Evolutionary conservation across 1,140 invertebrate genomes (phyloP).

Genomic region (Macrobrachium nipponense): DNA sequence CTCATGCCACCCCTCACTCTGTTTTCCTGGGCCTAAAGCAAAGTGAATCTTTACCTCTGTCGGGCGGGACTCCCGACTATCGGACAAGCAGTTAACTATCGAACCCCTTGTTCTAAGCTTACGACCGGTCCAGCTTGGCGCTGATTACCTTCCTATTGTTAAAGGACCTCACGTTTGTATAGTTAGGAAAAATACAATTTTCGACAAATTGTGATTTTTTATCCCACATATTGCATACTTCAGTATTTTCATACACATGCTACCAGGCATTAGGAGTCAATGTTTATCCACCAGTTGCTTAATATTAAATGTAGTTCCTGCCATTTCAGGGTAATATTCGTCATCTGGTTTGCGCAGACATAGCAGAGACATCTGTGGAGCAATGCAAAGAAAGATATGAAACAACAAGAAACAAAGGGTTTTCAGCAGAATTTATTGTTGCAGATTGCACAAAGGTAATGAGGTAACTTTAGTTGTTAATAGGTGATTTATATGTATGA

Average conservation of each 20-base stretch:
- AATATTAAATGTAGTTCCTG: background rate
- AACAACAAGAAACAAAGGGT: conserved; percentile 72
- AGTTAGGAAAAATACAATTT: no score
- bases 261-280: background rate
- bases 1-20: no score
- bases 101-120: no score
- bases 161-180: no score
- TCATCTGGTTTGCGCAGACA: conserved; percentile 94
- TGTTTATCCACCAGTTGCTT: background rate
- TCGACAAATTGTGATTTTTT: no score
- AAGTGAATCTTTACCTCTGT: no score
- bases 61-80: no score
- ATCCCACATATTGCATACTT: background rate
- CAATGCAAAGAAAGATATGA: conserved; percentile 77
- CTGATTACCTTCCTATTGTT: no score
- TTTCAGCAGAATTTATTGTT: conserved; percentile 90
- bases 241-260: background rate
- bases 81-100: no score
- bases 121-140: no score
- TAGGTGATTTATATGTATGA: background rate
- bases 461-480: background rate
- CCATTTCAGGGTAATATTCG: conserved; percentile 73
- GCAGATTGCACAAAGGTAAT: conserved; percentile 89
- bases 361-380: conserved; percentile 90
- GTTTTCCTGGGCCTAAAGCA: no score